These are phyloP conservation scores for Hypolimnas misippus DNA, from an alignment of 2,888 invertebrate genomes.

Conservation along the genomic window DNA sequence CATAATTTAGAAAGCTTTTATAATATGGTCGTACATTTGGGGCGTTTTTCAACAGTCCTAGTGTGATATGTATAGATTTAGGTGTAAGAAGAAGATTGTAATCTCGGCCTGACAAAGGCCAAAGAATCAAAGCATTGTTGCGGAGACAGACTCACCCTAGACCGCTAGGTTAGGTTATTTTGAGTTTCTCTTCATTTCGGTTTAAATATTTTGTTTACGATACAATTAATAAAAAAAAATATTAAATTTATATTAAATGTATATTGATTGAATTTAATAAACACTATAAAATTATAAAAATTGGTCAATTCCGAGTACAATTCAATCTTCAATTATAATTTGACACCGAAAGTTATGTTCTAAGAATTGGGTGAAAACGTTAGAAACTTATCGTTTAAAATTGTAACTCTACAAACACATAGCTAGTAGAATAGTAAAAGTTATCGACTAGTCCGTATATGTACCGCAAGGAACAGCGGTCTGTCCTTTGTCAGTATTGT, in stretches of 20 bases:
- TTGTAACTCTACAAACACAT: not conserved
- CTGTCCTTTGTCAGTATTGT: slow-evolving; percentile 69
- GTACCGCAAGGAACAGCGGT: slow-evolving; percentile 35
- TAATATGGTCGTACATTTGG: not conserved
- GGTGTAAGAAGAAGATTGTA: slow-evolving; percentile 32
- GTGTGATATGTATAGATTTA: slow-evolving; percentile 20
- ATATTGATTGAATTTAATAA: too few relatives aligned
- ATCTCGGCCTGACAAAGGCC: slow-evolving; percentile 33
- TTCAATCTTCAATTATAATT: too few relatives aligned
- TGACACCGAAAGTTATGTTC: too few relatives aligned
- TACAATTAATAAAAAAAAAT: too few relatives aligned
- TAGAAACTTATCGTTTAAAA: too few relatives aligned
- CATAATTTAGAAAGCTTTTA: not conserved
- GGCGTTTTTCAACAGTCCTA: not conserved
- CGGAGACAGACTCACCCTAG: slow-evolving; percentile 17
- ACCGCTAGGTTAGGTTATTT: slow-evolving; percentile 3
- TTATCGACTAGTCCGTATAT: slow-evolving; percentile 21
- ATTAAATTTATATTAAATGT: too few relatives aligned
- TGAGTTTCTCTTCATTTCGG: not conserved
- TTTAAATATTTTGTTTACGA: not conserved
- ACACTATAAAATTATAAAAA: too few relatives aligned
- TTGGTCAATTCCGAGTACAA: too few relatives aligned
- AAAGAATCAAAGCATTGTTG: slow-evolving; percentile 36
- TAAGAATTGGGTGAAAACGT: too few relatives aligned
- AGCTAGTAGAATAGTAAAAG: slow-evolving; percentile 8